Evolutionary conservation across 2,888 invertebrate genomes (phyloP), one percentile per base, ranked within the genome.

Genomic region (Agonopterix arenella): DNA sequence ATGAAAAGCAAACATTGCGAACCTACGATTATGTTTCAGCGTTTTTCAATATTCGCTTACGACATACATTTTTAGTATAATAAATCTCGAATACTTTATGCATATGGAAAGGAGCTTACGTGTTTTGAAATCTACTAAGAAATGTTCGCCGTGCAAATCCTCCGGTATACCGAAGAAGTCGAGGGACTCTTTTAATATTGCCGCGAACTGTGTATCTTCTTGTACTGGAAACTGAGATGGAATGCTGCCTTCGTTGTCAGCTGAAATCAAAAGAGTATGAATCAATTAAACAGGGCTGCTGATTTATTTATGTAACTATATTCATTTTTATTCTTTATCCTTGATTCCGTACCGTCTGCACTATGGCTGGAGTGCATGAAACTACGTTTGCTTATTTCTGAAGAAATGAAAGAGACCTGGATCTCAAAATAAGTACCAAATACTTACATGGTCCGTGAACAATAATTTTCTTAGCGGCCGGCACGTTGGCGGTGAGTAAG

Each of bases 161-260:
- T 98, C 98, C 41, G 98, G 97, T 55, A 99, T 98, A 45, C 97
- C 96, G 77, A 99, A 99, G 85, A 98, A 99, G 70, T 98, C 98
- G 13, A 99, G 85, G 1, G 98, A 96, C 80, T 99, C 99, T 59
- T 96, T 92, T n/a, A 99, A 88, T 62, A 99, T 95, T 75, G 97
- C 97, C 66, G 93, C 93, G 76, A 99, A 99, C 62, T 98, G 96
- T 0, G 98, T 99, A 70, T 99, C 98, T 89, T 98, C 97, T 81
- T 98, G 98, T 3, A 99, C 97, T 0, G 98, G 98, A 84, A 99
- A 98, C 76, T 99, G 98, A 0, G 98, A 97, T 0, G 99, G 99
- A 70, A 99, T 99, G 51, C 97, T 97, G 47, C 96, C 97, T 60
- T 96, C 95, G 64, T 97, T 97, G 56, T 94, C 93, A 68, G 94